Evolutionary conservation across 2,113 vertebrate genomes (phyloP).

Genomic region (Equus quagga): DNA sequence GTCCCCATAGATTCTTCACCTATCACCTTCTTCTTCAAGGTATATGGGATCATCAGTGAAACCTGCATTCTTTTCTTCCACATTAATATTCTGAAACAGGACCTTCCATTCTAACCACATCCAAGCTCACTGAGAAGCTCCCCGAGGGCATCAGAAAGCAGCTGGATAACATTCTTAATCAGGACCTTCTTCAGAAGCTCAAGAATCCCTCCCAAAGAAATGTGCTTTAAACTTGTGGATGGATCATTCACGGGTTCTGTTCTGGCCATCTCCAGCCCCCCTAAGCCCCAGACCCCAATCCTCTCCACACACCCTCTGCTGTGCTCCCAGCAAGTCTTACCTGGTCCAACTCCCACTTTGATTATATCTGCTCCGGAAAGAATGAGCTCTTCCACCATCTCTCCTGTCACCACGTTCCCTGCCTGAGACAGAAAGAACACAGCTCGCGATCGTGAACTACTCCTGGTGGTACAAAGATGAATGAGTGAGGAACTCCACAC

Average conservation of each 20-base stretch:
- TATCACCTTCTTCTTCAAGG: not conserved
- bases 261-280: not conserved
- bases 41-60: not conserved
- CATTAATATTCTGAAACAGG: not conserved
- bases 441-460: rapidly evolving
- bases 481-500: not conserved
- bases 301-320: rapidly evolving
- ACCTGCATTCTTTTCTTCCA: not conserved
- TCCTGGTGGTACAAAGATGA: not conserved
- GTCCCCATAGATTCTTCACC: not conserved
- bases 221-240: not conserved
- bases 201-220: not conserved
- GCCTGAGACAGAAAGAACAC: constrained; percentile 89
- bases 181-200: not conserved
- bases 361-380: constrained; percentile 98
- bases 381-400: constrained; percentile 99
- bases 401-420: constrained; percentile 98
- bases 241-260: not conserved
- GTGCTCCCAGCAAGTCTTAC: constrained; percentile 83
- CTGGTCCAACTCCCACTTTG: constrained; percentile 99
- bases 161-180: not conserved
- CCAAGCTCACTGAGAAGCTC: not conserved
- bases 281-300: not conserved
- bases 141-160: not conserved
- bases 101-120: not conserved